These are phyloP conservation scores for Pachliopta kotzebuea DNA, from an alignment of 2,888 invertebrate species.

Conservation along the genomic window DNA sequence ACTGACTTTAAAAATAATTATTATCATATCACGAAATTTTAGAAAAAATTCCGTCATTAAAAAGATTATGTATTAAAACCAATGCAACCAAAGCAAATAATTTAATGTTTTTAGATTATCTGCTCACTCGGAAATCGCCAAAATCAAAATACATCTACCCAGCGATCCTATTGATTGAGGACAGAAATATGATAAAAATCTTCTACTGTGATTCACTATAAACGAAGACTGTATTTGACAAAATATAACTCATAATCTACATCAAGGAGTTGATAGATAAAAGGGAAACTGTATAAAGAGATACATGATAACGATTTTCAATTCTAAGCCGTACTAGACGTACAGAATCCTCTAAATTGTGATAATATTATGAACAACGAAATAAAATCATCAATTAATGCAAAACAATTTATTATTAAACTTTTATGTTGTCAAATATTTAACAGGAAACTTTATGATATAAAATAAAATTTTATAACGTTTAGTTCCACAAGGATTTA, in stretches of 20 bases:
- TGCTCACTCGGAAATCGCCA: background rate
- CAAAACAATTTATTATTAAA: no score
- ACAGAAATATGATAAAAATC: background rate
- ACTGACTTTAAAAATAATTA: no score
- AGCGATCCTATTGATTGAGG: background rate
- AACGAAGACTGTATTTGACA: background rate
- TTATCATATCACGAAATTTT: no score
- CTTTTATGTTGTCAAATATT: no score
- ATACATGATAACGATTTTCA: background rate
- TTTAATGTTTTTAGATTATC: background rate
- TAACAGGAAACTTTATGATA: no score
- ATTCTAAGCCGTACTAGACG: background rate
- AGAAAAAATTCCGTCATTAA: background rate
- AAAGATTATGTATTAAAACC: background rate
- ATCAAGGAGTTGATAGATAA: background rate
- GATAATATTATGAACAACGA: no score
- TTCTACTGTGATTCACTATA: background rate
- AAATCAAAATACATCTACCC: background rate
- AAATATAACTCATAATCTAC: background rate
- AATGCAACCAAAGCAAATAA: background rate
- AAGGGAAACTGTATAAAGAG: background rate
- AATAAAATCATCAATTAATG: no score
- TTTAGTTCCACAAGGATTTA: no score
- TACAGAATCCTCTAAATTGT: no score
- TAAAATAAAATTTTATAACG: no score